Evolutionary conservation across 2,797 vertebrate genomes (phyloP).

Genomic region (Eulemur coronatus): DNA sequence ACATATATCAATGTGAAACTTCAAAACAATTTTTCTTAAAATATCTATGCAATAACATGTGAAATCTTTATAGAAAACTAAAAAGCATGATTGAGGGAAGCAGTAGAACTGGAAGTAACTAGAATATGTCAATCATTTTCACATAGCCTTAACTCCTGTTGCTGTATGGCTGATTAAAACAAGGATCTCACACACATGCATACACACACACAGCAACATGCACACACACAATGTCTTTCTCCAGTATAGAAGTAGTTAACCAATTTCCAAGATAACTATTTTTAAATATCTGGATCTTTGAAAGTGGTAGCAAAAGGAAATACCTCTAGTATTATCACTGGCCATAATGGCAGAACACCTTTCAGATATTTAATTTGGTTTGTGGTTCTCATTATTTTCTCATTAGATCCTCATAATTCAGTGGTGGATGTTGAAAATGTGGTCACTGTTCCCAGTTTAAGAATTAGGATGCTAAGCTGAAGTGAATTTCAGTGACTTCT

Average conservation of each 20-base stretch:
- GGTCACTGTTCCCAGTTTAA: not conserved
- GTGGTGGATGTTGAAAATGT: not conserved
- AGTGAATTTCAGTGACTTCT: not conserved
- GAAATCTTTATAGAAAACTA: not conserved
- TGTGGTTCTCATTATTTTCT: constrained; percentile 1
- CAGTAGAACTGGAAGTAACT: not conserved
- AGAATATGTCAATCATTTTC: not conserved
- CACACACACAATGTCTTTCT: not conserved
- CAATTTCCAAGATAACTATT: not conserved
- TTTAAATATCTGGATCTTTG: not conserved
- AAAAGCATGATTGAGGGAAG: not conserved
- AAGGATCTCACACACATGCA: not conserved
- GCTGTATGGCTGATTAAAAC: not conserved
- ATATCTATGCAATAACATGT: not conserved
- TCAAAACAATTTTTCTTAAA: not conserved
- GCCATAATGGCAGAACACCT: not conserved
- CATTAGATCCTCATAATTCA: not conserved
- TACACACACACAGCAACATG: not conserved
- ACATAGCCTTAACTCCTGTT: not conserved
- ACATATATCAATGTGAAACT: not conserved
- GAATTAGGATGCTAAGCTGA: not conserved
- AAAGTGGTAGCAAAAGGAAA: not conserved
- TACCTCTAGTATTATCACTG: not conserved
- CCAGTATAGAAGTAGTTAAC: not conserved
- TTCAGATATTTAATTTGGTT: not conserved